A percentile compares a stretch with the other conserved stretches of the same genome.
Evolutionary conservation across 2,888 invertebrate species (phyloP).

Genomic region (Rhogogaster chlorosoma): DNA sequence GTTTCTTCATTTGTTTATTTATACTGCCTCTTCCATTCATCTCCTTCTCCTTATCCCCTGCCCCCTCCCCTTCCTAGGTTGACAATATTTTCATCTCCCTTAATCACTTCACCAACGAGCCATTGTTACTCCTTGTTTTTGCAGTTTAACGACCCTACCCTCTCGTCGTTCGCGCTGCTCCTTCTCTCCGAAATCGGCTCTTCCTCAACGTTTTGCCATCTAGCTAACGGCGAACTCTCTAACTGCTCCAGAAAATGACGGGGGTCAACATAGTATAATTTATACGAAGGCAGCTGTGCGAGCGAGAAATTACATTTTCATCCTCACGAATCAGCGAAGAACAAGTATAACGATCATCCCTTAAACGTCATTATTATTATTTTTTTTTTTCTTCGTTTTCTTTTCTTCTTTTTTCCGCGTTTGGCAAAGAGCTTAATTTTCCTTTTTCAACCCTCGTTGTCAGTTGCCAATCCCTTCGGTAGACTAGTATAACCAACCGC

Average conservation of each 20-base stretch:
- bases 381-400: neutral
- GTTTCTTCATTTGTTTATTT: conserved; percentile 21
- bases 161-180: neutral
- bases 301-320: neutral
- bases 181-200: neutral
- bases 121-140: conserved; percentile 36
- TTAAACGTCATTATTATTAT: no score
- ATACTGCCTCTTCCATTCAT: conserved; percentile 18
- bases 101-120: conserved; percentile 31
- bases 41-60: conserved; percentile 51
- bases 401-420: neutral
- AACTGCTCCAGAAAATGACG: neutral
- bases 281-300: neutral
- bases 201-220: neutral
- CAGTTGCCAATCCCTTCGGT: neutral
- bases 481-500: neutral
- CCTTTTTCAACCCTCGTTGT: neutral
- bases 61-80: conserved; percentile 22
- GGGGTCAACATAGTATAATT: neutral
- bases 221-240: neutral
- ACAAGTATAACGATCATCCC: no score
- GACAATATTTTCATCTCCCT: conserved; percentile 31
- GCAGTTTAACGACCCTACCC: conserved; percentile 24
- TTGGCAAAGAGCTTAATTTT: neutral
- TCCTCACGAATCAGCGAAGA: neutral